Percentiles rank a stretch among this genome's conserved stretches.
Evolutionary conservation across 2,113 vertebrate genomes (phyloP).

Genomic region (Tetraodon nigroviridis): DNA sequence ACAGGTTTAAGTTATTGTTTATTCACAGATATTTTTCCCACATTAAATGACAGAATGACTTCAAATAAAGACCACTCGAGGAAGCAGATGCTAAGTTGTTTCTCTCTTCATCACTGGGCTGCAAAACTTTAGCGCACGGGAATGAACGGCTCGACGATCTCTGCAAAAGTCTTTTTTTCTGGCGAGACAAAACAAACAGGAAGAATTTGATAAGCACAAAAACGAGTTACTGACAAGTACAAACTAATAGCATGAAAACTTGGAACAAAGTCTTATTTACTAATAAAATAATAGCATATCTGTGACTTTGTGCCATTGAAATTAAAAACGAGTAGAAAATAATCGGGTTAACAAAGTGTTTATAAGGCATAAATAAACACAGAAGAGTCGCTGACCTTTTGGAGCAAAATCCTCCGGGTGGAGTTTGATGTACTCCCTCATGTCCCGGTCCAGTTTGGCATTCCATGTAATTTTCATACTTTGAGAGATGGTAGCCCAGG

Average conservation of each 20-base stretch:
- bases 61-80: slow-evolving; percentile 19
- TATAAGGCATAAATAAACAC: not conserved
- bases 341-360: no score
- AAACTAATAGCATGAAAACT: not conserved
- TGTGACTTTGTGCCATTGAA: no score
- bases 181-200: slow-evolving; percentile 15
- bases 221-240: not conserved
- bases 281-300: no score
- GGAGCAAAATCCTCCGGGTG: slow-evolving; percentile 78
- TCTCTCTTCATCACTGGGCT: slow-evolving; percentile 1
- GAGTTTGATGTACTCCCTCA: slow-evolving; percentile 75
- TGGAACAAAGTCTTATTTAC: not conserved
- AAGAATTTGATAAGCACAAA: not conserved
- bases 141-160: slow-evolving; percentile 81
- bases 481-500: slow-evolving; percentile 80
- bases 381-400: slow-evolving; percentile 66
- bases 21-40: slow-evolving; percentile 54
- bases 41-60: slow-evolving; percentile 25
- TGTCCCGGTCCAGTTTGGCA: slow-evolving; percentile 78
- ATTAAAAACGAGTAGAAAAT: not conserved
- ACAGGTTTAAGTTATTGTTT: slow-evolving; percentile 16
- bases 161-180: slow-evolving; percentile 81
- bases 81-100: not conserved
- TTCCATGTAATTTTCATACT: slow-evolving; percentile 70
- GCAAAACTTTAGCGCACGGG: slow-evolving; percentile 79